Base-by-base conservation (phyloP, 2,113 vertebrate species). In the Notiomystis cincta region DNA sequence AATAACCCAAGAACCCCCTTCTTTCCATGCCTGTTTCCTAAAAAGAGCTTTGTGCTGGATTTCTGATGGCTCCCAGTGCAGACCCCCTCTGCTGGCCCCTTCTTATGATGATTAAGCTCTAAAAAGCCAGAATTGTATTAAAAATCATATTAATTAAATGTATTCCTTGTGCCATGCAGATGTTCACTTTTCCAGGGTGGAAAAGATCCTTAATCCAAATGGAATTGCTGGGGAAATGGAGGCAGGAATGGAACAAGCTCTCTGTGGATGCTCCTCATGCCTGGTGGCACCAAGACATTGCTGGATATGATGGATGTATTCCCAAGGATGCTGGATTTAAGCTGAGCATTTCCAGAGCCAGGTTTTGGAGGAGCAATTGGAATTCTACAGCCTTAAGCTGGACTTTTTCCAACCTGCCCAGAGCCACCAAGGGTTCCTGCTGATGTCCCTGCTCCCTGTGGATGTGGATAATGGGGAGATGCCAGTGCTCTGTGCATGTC, bases 361-460 rank as follows among this genome's bases (percentile, higher is more conserved):
- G 24, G 10, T 13, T 76, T 72, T 81, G 42, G 38, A 54, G 33
- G 21, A 45, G 17, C 7, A 28, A 1, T 7, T 76, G 57, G 62
- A 28, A 51, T 66, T 47, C 42, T 30, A 19, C 6, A 56, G 28
- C 35, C 27, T 80, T 40, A 27, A 18, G 7, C 13, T 27, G 44
- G 24, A 7, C 9, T 58, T 87, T 48, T 58, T 9, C 24, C 40
- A n/a, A 9, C 9, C 31, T 38, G 9, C 48, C 48, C 31, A 38
- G 20, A 53, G 76, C 25, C 70, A n/a, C 10, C 50, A 5, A 44
- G 6, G 20, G 18, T 47, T 58, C 27, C 31, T 20, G 30, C 5
- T 1, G 1, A 4, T 22, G 38, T 38, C 37, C 67, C 24, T 3
- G 3, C 4, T 58, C 44, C 60, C 76, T 27, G 8, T 0, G 25